Evolutionary conservation across 2,888 invertebrate genomes (phyloP).

Genomic region (Aporophyla nigra): DNA sequence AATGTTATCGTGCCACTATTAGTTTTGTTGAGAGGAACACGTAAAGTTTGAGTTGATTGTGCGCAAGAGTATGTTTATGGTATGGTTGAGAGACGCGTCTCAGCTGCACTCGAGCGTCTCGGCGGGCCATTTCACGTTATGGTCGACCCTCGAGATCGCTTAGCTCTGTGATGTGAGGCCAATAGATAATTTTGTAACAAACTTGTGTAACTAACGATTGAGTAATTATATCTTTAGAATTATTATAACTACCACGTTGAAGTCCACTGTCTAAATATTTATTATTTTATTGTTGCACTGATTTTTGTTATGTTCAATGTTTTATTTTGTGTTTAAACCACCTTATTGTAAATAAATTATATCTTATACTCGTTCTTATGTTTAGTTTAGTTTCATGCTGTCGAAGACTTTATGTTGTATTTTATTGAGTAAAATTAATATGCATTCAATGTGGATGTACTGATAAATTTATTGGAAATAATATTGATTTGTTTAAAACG

Average conservation of each 20-base stretch:
- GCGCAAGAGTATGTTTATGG: conserved; percentile 59
- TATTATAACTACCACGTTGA: conserved; percentile 89
- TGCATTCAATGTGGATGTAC: conserved; percentile 90
- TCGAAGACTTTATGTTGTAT: conserved; percentile 89
- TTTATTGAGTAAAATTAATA: conserved; percentile 83
- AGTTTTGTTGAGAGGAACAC: conserved; percentile 56
- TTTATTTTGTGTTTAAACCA: conserved; percentile 89
- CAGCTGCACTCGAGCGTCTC: conserved; percentile 53
- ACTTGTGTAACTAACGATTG: conserved; percentile 88
- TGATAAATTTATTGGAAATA: conserved; percentile 91
- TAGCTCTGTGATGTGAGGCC: conserved; percentile 90
- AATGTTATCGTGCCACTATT: conserved; percentile 64
- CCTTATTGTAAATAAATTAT: conserved; percentile 88
- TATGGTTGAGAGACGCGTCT: conserved; percentile 56
- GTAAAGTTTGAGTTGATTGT: conserved; percentile 59
- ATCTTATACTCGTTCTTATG: conserved; percentile 84
- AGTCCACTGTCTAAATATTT: conserved; percentile 89
- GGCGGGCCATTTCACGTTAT: conserved; percentile 57
- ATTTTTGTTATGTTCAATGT: conserved; percentile 90
- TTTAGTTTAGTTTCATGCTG: conserved; percentile 81
- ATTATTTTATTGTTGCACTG: conserved; percentile 91
- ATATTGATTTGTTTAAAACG: conserved; percentile 90
- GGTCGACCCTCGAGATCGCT: conserved; percentile 83
- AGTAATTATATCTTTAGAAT: conserved; percentile 84
- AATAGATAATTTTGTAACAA: conserved; percentile 90